A percentile compares a stretch with the other conserved stretches of the same genome.
phyloP scores from a whole-genome alignment of 2,888 invertebrate species.

The Ectemnius cavifrons region DNA sequence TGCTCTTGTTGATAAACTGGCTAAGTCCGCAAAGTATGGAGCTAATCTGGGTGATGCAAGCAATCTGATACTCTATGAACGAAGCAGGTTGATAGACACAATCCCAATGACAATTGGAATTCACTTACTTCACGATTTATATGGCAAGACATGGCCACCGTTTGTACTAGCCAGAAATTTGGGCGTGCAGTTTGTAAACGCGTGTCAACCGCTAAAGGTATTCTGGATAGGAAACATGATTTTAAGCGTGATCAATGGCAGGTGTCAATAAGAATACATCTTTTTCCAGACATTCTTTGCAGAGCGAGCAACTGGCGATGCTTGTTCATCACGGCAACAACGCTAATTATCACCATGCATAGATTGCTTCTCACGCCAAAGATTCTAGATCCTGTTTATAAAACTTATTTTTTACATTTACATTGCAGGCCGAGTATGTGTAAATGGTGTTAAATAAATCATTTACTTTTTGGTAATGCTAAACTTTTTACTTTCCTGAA shows the following conservation, averaged over 20 bases:
- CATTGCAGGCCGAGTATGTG: too few species aligned
- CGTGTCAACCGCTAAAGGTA: conserved; percentile 88
- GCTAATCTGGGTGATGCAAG: conserved; percentile 84
- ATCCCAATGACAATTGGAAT: conserved; percentile 92
- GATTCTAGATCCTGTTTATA: too few species aligned
- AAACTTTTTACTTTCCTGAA: too few species aligned
- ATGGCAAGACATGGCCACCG: conserved; percentile 86
- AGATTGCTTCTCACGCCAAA: not conserved
- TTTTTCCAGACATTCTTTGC: not conserved
- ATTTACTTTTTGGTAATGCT: too few species aligned
- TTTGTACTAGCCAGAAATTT: conserved; percentile 89
- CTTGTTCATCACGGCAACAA: too few species aligned
- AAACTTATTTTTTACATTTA: too few species aligned
- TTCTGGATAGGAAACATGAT: not conserved
- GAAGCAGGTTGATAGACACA: conserved; percentile 89
- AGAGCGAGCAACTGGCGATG: too few species aligned
- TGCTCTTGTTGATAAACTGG: conserved; percentile 85
- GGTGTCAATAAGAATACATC: not conserved
- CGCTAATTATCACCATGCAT: not conserved
- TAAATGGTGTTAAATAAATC: too few species aligned
- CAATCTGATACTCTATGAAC: conserved; percentile 91
- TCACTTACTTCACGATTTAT: conserved; percentile 92
- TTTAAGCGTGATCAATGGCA: not conserved
- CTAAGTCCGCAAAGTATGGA: conserved; percentile 86
- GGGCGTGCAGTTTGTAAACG: conserved; percentile 89